These are phyloP conservation scores for Xiphydria camelus DNA, from an alignment of 2,888 invertebrate genomes.

Conservation along the genomic window DNA sequence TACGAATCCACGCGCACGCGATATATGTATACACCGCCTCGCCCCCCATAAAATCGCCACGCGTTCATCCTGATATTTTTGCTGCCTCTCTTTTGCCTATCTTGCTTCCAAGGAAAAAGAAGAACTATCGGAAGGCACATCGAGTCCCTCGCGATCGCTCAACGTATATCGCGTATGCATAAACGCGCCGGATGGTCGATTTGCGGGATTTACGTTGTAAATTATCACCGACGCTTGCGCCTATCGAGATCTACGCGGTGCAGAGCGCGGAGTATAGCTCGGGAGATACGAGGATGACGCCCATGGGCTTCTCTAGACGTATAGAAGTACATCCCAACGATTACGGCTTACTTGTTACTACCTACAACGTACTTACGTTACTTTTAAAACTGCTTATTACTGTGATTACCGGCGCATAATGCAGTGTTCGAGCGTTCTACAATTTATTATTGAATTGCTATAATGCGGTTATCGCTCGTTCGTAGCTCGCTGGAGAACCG, in stretches of 20 bases:
- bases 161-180: conserved; percentile 27
- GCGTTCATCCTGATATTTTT: no score
- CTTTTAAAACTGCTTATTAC: conserved; percentile 55
- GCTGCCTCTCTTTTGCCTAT: no score
- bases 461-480: conserved; percentile 36
- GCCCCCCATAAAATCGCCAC: no score
- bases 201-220: conserved; percentile 30
- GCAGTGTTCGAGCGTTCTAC: conserved; percentile 44
- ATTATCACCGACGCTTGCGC: conserved; percentile 30
- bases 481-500: conserved; percentile 3
- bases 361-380: conserved; percentile 52
- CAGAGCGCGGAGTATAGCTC: conserved; percentile 10
- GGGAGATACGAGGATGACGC: conserved; percentile 34
- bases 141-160: conserved; percentile 15
- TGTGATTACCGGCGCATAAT: conserved; percentile 52
- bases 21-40: no score
- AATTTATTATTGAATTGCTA: conserved; percentile 54
- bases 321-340: conserved; percentile 38
- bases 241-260: conserved; percentile 7
- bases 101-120: neutral
- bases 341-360: conserved; percentile 52
- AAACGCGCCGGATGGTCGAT: conserved; percentile 24
- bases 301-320: conserved; percentile 33
- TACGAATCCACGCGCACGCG: no score
- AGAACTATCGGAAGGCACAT: conserved; percentile 6